phyloP scores from a whole-genome alignment of 2,113 vertebrate genomes.

The Eublepharis macularius region DNA sequence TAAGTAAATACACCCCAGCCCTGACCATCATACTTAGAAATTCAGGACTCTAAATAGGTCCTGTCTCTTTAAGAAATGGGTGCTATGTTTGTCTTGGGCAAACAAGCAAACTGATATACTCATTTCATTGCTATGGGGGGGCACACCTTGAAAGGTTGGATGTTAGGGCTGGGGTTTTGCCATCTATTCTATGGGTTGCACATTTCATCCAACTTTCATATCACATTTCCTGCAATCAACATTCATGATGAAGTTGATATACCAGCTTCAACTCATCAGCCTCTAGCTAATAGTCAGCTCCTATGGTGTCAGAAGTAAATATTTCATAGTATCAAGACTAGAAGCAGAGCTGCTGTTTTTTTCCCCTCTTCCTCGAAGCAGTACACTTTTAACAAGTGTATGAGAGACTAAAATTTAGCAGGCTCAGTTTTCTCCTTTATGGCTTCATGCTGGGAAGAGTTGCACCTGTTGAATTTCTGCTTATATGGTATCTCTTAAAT shows the following conservation, averaged over 20 bases:
- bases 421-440: not conserved
- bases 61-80: slow-evolving; percentile 4
- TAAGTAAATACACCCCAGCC: not conserved
- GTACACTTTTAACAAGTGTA: not conserved
- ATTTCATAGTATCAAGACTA: not conserved
- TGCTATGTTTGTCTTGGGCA: not conserved
- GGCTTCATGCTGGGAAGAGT: not conserved
- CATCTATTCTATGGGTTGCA: not conserved
- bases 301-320: not conserved
- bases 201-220: slow-evolving; percentile 15
- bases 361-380: not conserved
- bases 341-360: not conserved
- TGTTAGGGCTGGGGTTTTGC: slow-evolving; percentile 4
- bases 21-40: not conserved
- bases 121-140: not conserved
- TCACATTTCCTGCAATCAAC: slow-evolving; percentile 15
- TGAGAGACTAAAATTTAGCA: not conserved
- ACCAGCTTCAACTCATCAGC: not conserved
- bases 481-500: not conserved
- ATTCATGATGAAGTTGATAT: slow-evolving; percentile 1
- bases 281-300: not conserved
- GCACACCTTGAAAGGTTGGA: slow-evolving; percentile 11
- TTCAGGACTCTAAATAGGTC: not conserved
- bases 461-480: not conserved
- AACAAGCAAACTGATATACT: not conserved